Evolutionary conservation across 1,140 invertebrate species (phyloP).

Genomic region (Dendroctonus ponderosae): DNA sequence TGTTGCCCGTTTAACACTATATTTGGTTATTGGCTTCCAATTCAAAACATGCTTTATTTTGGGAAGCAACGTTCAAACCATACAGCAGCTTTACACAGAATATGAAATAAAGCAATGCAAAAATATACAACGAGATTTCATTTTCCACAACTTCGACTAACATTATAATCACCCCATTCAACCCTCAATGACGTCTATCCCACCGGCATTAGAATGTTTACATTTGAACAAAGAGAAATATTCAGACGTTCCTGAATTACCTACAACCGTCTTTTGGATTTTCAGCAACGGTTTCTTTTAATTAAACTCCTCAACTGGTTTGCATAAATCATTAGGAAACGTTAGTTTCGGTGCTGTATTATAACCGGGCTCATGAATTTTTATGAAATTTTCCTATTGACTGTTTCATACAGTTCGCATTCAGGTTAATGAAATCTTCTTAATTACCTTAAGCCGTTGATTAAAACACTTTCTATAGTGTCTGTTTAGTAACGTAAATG

Average conservation of each 20-base stretch:
- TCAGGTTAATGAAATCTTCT: constrained; percentile 25
- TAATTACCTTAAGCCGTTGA: constrained; percentile 27
- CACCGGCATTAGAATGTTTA: constrained; percentile 18
- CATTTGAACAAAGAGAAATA: constrained; percentile 24
- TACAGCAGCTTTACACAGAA: no score
- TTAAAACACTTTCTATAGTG: constrained; percentile 15
- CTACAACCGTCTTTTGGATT: constrained; percentile 30
- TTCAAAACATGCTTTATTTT: no score
- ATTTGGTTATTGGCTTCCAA: no score
- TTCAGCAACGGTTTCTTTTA: constrained; percentile 28
- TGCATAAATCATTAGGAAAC: constrained; percentile 32
- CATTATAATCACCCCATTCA: constrained; percentile 6
- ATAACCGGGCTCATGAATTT: constrained; percentile 30
- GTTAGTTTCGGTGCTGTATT: constrained; percentile 28
- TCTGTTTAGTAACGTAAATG: no score
- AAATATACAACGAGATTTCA: no score
- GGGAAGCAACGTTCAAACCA: no score
- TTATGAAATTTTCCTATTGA: constrained; percentile 31
- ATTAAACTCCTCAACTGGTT: constrained; percentile 28
- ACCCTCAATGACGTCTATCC: not conserved
- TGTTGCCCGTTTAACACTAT: no score
- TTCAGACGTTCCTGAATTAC: constrained; percentile 20
- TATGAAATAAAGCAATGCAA: no score
- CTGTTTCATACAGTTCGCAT: constrained; percentile 2
- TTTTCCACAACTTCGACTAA: not conserved